Conservation (phyloP, 2,113 vertebrate genomes). For the Chrysochloris asiatica region DNA sequence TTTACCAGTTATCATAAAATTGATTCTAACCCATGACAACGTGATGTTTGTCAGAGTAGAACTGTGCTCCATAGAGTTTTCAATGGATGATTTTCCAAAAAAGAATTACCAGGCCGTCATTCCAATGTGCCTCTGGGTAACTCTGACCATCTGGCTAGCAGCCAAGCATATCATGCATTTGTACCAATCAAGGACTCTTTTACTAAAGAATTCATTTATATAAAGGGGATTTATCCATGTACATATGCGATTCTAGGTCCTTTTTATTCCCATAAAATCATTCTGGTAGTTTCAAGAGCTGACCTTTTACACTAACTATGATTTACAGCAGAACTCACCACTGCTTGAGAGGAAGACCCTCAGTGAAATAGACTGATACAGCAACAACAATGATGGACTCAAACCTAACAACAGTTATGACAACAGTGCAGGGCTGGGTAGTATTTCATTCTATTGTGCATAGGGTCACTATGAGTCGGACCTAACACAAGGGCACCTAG, state of each 20-base stretch:
- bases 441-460: no score
- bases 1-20: background rate
- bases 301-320: background rate
- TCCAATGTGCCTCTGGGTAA: background rate
- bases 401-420: no score
- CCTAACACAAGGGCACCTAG: no score
- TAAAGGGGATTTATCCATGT: background rate
- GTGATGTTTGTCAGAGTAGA: background rate
- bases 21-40: background rate
- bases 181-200: background rate
- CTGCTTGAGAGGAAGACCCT: no score
- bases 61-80: background rate
- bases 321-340: slow-evolving; percentile 7
- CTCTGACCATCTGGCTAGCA: background rate
- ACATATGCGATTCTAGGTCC: background rate
- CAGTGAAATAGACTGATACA: no score
- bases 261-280: slow-evolving; percentile 5
- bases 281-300: background rate
- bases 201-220: background rate
- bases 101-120: background rate
- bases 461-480: no score
- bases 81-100: background rate
- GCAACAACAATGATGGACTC: no score
- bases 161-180: background rate
- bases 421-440: no score